Conservation (phyloP, 2,113 vertebrate species). For the Peromyscus maniculatus region DNA sequence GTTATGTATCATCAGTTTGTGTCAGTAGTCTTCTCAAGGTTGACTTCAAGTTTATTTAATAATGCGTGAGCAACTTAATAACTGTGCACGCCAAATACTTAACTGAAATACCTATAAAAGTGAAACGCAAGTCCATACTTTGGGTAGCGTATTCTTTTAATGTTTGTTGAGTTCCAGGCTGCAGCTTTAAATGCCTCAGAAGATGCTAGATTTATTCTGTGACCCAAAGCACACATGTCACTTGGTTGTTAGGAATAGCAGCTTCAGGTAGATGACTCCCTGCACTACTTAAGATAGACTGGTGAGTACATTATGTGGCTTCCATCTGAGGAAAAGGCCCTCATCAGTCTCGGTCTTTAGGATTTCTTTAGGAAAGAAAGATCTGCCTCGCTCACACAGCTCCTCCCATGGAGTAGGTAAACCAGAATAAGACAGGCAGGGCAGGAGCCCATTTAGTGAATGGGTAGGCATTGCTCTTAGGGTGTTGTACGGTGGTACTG, state of each 20-base stretch:
- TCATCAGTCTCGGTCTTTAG: not conserved
- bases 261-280: not conserved
- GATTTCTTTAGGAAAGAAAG: not conserved
- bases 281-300: not conserved
- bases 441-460: not conserved
- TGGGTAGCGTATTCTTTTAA: slow-evolving; percentile 12
- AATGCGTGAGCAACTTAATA: not conserved
- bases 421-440: not conserved
- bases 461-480: not conserved
- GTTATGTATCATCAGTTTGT: not conserved
- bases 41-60: not conserved
- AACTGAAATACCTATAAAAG: slow-evolving; percentile 12
- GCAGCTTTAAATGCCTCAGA: not conserved
- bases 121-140: not conserved
- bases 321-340: not conserved
- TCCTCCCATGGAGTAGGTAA: not conserved
- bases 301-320: not conserved
- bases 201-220: not conserved
- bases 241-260: not conserved
- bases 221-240: not conserved
- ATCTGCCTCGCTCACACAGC: not conserved
- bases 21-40: not conserved
- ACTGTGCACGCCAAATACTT: not conserved
- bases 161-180: not conserved
- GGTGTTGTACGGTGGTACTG: accelerated